A percentile compares a stretch with the other conserved stretches of the same genome.
phyloP scores from a whole-genome alignment of 92 coral and sea anemone genomes.

The Umimayanthus kanabou region DNA sequence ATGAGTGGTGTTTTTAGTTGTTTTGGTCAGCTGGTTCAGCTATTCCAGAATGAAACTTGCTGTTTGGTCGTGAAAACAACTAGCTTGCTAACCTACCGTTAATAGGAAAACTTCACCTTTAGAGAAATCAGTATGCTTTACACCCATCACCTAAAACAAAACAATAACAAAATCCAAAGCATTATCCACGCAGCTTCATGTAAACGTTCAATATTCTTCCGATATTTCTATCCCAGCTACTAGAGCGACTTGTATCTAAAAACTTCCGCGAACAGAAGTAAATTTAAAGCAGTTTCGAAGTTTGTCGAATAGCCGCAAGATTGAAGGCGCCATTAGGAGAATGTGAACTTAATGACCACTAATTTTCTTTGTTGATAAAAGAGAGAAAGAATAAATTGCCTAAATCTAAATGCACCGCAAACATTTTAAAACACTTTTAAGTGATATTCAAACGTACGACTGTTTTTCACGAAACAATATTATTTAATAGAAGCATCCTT shows the following conservation, averaged over 20 bases:
- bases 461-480: not conserved
- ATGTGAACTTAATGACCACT: slow-evolving; percentile 1
- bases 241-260: not conserved
- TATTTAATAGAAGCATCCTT: not conserved
- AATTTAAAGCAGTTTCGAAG: not conserved
- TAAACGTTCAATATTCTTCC: not conserved
- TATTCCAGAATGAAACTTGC: not conserved
- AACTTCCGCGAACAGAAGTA: not conserved
- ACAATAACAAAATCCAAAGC: slow-evolving; percentile 2
- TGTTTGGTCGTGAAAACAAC: not conserved
- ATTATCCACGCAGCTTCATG: not conserved
- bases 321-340: slow-evolving; percentile 20
- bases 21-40: not conserved
- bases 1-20: not conserved
- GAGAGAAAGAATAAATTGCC: slow-evolving; percentile 2
- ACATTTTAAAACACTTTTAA: slow-evolving; percentile 5
- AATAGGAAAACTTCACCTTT: not conserved
- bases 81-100: not conserved
- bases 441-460: not conserved
- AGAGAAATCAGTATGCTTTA: not conserved
- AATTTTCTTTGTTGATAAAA: slow-evolving; percentile 14
- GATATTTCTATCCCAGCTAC: not conserved
- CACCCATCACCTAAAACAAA: not conserved
- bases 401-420: not conserved
- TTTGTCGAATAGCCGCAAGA: not conserved